Evolutionary conservation across 1,140 invertebrate genomes (phyloP), one percentile per base, ranked within the genome.

Genomic region (Drosophila asahinai): DNA sequence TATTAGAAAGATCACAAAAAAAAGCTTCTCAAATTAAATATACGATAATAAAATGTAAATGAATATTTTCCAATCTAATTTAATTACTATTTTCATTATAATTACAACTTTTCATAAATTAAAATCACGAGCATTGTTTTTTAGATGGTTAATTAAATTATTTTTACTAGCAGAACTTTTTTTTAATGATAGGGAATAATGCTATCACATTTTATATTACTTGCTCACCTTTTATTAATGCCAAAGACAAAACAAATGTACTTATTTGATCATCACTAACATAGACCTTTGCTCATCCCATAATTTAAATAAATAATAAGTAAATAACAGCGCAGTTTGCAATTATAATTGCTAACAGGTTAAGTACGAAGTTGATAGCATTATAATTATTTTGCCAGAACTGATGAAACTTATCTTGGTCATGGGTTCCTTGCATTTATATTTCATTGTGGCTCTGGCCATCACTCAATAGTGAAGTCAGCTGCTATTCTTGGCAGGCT

Each of bases 401-500:
- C 6, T n/a, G 14, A 38, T 9, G n/a, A 7, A 40, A 11, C 36
- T 47, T 70, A 38, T 68, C 67, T 54, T 68, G 19, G 14, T 17
- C 27, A 25, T 17, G 33, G n/a, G 17, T 62, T 40, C 12, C 43
- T 52, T 68, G 64, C 64, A 68, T 62, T 55, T 14, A 77, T 33
- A 65, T 43, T 43, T 43, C 27, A 74, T 74, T 43, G 55, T 8
- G 45, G 42, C 70, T 64, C 48, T 61, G 54, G 45, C 38, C 42
- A 57, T 65, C 72, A 75, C 7, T 60, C 25, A 68, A 33, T 48
- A 19, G 47, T 60, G 48, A 77, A 68, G 55, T 77, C 54, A 77
- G 40, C 62, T 67, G 42, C 52, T 77, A 59, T 57, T 65, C 30
- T 27, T 54, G 54, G 42, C 48, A 27, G 58, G 48, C 57, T 17